Conservation (phyloP, 2,888 invertebrate genomes). For the Himalopsyche tibetana region DNA sequence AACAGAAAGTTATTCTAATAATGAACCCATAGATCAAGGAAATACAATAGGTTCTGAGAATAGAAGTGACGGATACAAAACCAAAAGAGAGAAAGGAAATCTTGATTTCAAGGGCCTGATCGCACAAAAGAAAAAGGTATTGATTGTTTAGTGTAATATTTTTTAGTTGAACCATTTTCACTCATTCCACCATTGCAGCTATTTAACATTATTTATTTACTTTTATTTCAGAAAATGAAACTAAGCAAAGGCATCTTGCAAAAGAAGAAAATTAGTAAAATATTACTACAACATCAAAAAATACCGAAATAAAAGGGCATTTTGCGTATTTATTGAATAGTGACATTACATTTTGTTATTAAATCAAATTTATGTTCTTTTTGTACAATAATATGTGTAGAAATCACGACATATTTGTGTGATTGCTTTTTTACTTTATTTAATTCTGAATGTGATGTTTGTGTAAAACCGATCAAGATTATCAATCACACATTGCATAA, state of each 20-base stretch:
- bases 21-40: not conserved
- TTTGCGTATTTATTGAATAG: too few relatives aligned
- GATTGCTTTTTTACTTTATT: too few relatives aligned
- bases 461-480: too few relatives aligned
- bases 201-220: too few relatives aligned
- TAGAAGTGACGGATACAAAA: conserved; percentile 70
- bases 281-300: conserved; percentile 70
- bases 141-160: conserved; percentile 4
- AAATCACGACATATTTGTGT: too few relatives aligned
- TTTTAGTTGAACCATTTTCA: not conserved
- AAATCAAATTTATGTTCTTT: too few relatives aligned
- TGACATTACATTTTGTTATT: too few relatives aligned
- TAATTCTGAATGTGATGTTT: too few relatives aligned
- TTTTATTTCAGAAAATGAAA: conserved; percentile 74
- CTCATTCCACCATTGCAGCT: too few relatives aligned
- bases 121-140: conserved; percentile 76
- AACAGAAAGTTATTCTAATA: conserved; percentile 28
- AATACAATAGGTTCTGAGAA: conserved; percentile 21
- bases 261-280: conserved; percentile 77
- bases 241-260: conserved; percentile 75
- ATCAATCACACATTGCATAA: too few relatives aligned
- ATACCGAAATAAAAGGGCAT: not conserved
- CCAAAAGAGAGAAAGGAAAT: conserved; percentile 69
- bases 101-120: conserved; percentile 73
- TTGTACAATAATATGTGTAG: too few relatives aligned